These are phyloP conservation scores for Epicampocera succincta DNA, from an alignment of 2,888 invertebrate species.

Conservation along the genomic window DNA sequence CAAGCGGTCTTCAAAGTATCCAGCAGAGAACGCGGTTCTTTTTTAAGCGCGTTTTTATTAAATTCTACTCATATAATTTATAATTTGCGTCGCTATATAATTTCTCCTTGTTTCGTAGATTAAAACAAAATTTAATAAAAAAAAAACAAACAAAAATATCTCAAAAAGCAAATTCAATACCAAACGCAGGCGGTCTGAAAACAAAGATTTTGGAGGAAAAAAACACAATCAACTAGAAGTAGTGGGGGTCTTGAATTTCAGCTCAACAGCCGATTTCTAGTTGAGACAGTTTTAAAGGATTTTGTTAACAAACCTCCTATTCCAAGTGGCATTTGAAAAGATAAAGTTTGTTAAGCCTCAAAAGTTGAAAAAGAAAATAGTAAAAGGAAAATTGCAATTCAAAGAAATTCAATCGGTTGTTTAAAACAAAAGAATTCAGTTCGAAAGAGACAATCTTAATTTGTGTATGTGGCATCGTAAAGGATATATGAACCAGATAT, in stretches of 20 bases:
- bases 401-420: conserved; percentile 36
- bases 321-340: not conserved
- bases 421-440: not conserved
- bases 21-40: conserved; percentile 81
- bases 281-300: conserved; percentile 48
- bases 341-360: not conserved
- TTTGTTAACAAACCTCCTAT: not conserved
- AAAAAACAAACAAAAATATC: too few species aligned
- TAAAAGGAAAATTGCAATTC: not conserved
- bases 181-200: conserved; percentile 15
- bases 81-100: conserved; percentile 82
- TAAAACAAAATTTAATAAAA: conserved; percentile 72
- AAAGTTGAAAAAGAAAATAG: not conserved
- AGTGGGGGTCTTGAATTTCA: conserved; percentile 10
- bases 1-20: conserved; percentile 82
- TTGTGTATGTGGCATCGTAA: conserved; percentile 23
- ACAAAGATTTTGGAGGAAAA: not conserved
- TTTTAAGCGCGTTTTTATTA: conserved; percentile 82
- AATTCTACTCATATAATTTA: conserved; percentile 82
- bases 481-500: conserved; percentile 25
- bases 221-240: not conserved
- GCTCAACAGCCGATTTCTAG: conserved; percentile 35
- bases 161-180: conserved; percentile 60
- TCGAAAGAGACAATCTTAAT: conserved; percentile 15
- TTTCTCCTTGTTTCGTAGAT: conserved; percentile 81